These are phyloP conservation scores for Astropecten irregularis DNA, from an alignment of 53 echinoderm and acorn worm genomes.

Conservation along the genomic window DNA sequence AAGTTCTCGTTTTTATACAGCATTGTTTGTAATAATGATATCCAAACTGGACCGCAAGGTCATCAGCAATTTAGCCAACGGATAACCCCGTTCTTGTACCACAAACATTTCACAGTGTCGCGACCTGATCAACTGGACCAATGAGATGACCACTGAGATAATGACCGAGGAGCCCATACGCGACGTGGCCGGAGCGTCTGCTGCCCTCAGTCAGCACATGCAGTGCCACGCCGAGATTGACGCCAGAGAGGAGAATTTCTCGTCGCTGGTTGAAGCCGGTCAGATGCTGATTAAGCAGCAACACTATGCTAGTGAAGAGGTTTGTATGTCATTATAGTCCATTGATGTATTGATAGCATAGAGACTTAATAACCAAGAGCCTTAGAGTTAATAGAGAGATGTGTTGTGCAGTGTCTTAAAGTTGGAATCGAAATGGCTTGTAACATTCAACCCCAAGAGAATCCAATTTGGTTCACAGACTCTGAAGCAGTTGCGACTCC, in stretches of 20 bases:
- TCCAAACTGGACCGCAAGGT: too few relatives aligned
- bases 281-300: slow-evolving; percentile 80
- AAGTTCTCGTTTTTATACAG: too few relatives aligned
- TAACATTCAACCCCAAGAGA: too few relatives aligned
- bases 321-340: slow-evolving; percentile 34
- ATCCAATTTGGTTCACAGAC: too few relatives aligned
- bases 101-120: too few relatives aligned
- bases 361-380: too few relatives aligned
- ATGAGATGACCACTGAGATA: slow-evolving; percentile 81
- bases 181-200: slow-evolving; percentile 73
- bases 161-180: slow-evolving; percentile 56
- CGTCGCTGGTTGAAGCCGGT: slow-evolving; percentile 84
- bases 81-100: too few relatives aligned
- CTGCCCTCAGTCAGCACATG: slow-evolving; percentile 65
- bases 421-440: too few relatives aligned
- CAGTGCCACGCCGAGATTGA: slow-evolving; percentile 86
- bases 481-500: too few relatives aligned
- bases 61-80: too few relatives aligned
- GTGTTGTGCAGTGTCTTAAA: not conserved
- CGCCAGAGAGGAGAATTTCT: slow-evolving; percentile 89
- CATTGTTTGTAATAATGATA: too few relatives aligned
- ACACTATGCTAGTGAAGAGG: slow-evolving; percentile 92
- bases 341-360: not conserved
- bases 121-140: slow-evolving; percentile 82
- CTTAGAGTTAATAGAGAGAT: too few relatives aligned